Percentiles rank a stretch among this genome's conserved stretches.
Evolutionary conservation across 1,140 invertebrate genomes (phyloP).

Genomic region (Lepidotrigona ventralis): DNA sequence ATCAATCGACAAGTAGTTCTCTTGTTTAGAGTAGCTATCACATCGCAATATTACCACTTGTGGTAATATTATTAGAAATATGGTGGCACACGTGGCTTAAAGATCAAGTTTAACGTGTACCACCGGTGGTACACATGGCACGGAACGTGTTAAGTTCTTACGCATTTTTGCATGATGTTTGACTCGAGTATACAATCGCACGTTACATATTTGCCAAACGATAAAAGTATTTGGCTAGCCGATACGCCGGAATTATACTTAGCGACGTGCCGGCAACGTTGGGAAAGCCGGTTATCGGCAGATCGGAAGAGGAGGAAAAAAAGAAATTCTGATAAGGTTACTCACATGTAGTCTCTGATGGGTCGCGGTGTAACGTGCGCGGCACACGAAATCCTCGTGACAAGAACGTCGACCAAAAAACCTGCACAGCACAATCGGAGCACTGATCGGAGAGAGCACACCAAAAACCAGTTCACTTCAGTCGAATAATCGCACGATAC

Average conservation of each 20-base stretch:
- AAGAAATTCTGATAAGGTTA: conserved; percentile 13
- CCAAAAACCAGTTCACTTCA: conserved; percentile 49
- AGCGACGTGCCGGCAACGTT: background rate
- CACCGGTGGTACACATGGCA: too few species aligned
- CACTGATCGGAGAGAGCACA: conserved; percentile 54
- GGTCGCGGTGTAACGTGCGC: conserved; percentile 2
- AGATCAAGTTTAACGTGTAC: too few species aligned
- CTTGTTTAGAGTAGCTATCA: too few species aligned
- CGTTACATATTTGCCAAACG: background rate
- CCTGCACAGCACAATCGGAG: conserved; percentile 42
- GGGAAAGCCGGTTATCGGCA: background rate
- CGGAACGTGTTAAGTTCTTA: too few species aligned
- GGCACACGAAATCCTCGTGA: conserved; percentile 54
- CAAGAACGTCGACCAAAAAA: conserved; percentile 20
- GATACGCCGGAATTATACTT: background rate
- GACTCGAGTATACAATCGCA: background rate
- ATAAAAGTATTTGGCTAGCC: background rate
- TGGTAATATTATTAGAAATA: too few species aligned
- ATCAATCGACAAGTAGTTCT: too few species aligned
- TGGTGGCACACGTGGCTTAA: too few species aligned
- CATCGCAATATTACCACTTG: too few species aligned
- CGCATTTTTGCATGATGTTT: background rate
- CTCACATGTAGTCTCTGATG: conserved; percentile 41
- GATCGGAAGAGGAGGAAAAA: background rate
- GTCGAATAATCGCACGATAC: conserved; percentile 44